Conservation (phyloP, 1,140 invertebrate species). For the Drosophila ohnishii region DNA sequence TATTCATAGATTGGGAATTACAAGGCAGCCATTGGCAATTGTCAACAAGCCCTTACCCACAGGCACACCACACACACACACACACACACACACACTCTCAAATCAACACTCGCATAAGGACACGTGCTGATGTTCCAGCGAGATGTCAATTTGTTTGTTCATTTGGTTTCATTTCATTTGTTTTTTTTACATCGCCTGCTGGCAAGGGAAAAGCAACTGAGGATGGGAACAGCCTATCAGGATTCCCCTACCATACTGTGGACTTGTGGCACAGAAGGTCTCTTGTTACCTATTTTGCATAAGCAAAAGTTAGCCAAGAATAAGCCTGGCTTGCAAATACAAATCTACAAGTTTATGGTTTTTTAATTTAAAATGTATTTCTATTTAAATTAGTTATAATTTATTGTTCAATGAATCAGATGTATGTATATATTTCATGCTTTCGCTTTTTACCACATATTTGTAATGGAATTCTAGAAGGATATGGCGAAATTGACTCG, state of each 20-base stretch:
- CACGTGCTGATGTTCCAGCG: slow-evolving; percentile 70
- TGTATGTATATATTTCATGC: too few species aligned
- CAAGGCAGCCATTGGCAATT: slow-evolving; percentile 78
- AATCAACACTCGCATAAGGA: slow-evolving; percentile 27
- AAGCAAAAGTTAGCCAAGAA: neutral
- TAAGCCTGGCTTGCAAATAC: neutral
- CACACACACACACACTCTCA: neutral
- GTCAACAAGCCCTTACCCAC: slow-evolving; percentile 63
- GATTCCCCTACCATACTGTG: neutral
- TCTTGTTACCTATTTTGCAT: slow-evolving; percentile 19
- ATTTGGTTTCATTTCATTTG: slow-evolving; percentile 56
- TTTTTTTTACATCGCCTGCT: slow-evolving; percentile 2
- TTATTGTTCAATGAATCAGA: too few species aligned
- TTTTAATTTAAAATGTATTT: neutral
- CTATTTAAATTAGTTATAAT: neutral
- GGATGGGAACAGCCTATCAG: slow-evolving; percentile 21
- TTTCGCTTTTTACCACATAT: too few species aligned
- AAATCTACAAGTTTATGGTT: neutral
- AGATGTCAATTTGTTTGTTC: slow-evolving; percentile 63
- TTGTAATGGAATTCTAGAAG: too few species aligned
- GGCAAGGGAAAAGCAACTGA: slow-evolving; percentile 35
- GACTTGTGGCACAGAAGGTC: neutral
- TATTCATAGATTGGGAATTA: slow-evolving; percentile 82
- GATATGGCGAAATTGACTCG: too few species aligned
- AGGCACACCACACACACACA: neutral